Percentiles rank a stretch among this genome's conserved stretches.
Evolutionary conservation across 2,797 vertebrate genomes (phyloP).

Genomic region (Vireo griseus): DNA sequence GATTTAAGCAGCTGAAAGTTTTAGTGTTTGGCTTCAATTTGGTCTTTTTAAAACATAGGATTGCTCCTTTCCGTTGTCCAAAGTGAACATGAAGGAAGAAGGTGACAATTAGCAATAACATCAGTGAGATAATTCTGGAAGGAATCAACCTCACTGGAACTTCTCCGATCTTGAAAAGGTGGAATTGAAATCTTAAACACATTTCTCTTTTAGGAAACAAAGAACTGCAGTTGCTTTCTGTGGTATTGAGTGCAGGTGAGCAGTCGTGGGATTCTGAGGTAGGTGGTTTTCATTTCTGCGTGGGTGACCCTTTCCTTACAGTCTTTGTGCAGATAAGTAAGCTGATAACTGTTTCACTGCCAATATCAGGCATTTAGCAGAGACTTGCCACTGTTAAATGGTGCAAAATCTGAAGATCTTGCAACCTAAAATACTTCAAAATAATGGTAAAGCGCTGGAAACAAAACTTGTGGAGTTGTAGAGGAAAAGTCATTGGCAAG

Average conservation of each 20-base stretch:
- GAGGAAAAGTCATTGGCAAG: background rate
- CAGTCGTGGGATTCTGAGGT: background rate
- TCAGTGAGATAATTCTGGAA: background rate
- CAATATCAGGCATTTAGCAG: rapidly evolving
- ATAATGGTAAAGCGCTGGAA: background rate
- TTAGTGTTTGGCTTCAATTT: background rate
- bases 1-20: background rate
- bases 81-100: background rate
- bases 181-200: background rate
- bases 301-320: background rate
- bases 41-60: background rate
- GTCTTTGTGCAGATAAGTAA: background rate
- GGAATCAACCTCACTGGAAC: background rate
- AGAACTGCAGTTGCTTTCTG: background rate
- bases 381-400: background rate
- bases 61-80: background rate
- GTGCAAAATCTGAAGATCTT: background rate
- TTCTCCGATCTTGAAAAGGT: background rate
- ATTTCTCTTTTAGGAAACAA: background rate
- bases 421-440: background rate
- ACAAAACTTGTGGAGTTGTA: background rate
- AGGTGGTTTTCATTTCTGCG: background rate
- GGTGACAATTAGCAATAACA: background rate
- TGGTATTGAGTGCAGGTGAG: background rate
- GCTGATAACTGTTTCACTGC: background rate